Percentiles rank a stretch among this genome's conserved stretches.
Conservation (phyloP, 2,888 invertebrate genomes). For the Hetaerina titia region DNA sequence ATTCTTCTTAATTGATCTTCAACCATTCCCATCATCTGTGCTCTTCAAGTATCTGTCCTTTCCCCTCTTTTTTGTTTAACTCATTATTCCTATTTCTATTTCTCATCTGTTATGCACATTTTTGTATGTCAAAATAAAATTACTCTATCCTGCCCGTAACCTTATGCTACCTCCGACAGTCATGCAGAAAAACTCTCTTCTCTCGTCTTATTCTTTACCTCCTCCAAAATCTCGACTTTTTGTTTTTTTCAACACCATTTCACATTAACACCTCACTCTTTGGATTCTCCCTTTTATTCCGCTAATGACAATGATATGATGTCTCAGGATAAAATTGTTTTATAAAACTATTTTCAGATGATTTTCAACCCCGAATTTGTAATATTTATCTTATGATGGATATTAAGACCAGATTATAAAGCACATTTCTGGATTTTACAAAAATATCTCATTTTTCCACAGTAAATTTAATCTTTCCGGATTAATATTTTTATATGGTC, state of each 20-base stretch:
- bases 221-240: not conserved
- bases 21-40: not conserved
- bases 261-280: not conserved
- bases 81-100: not conserved
- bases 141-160: not conserved
- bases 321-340: no score
- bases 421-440: no score
- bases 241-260: not conserved
- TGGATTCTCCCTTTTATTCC: no score
- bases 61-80: not conserved
- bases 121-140: not conserved
- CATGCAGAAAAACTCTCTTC: not conserved
- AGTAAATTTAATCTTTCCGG: no score
- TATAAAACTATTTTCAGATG: no score
- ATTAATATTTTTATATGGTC: no score
- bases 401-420: no score
- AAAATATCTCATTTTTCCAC: no score
- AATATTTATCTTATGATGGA: no score
- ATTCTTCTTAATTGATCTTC: not conserved
- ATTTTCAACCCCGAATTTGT: no score
- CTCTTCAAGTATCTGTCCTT: not conserved
- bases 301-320: no score
- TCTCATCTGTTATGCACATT: not conserved
- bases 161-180: not conserved
- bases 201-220: not conserved